Conservation (phyloP, 1,140 invertebrate species). For the Pseudachorutes palmiensis region DNA sequence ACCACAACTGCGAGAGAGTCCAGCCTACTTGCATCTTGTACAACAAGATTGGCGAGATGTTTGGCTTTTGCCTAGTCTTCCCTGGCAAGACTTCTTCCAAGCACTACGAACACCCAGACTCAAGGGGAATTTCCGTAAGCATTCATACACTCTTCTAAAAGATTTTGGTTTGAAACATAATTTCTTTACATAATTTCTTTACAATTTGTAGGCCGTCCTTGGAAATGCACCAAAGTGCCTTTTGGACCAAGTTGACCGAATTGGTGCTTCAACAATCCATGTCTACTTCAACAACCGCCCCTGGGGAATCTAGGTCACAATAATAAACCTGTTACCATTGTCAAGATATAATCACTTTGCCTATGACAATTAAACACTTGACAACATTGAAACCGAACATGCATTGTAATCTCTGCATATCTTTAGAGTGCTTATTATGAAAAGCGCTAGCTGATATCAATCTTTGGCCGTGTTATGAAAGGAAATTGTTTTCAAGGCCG, state of each 20-base stretch:
- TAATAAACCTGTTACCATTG: too few species aligned
- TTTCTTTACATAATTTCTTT: neutral
- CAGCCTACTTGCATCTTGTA: conserved; percentile 25
- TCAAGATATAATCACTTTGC: too few species aligned
- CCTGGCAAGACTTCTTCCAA: conserved; percentile 8
- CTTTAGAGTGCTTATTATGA: too few species aligned
- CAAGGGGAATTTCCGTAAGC: conserved; percentile 5
- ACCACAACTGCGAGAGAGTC: conserved; percentile 20
- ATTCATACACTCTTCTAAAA: neutral
- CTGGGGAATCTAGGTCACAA: too few species aligned
- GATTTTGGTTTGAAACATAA: neutral
- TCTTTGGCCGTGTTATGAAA: too few species aligned
- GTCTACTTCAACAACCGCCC: conserved; percentile 22
- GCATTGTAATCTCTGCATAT: too few species aligned
- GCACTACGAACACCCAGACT: conserved; percentile 14
- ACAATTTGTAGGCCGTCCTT: conserved; percentile 6
- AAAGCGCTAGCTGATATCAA: too few species aligned
- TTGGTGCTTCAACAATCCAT: conserved; percentile 21
- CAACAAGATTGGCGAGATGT: conserved; percentile 20
- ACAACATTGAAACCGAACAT: too few species aligned
- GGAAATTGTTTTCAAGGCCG: too few species aligned
- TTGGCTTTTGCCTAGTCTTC: conserved; percentile 22
- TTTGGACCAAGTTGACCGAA: conserved; percentile 8
- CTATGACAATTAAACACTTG: too few species aligned
- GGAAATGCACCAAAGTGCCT: conserved; percentile 23